Conservation (phyloP, 2,888 invertebrate species). For the Erebia aethiops region DNA sequence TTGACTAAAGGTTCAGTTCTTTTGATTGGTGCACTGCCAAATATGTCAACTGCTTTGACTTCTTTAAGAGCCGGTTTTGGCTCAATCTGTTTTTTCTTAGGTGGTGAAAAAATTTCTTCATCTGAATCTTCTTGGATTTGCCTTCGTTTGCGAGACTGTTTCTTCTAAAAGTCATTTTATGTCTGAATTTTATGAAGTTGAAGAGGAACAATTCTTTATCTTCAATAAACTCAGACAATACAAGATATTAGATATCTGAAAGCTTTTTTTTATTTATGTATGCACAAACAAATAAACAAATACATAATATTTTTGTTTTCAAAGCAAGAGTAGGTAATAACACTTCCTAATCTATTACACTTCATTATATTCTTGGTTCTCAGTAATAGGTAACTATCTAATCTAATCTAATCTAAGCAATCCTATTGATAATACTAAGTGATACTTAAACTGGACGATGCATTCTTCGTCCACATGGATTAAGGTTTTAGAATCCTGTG, state of each 20-base stretch:
- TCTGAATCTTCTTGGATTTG: constrained; percentile 68
- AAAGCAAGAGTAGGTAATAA: too few species aligned
- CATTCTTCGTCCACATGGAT: too few species aligned
- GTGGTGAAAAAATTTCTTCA: constrained; percentile 58
- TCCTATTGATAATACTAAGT: too few species aligned
- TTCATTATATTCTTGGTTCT: too few species aligned
- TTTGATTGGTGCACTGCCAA: constrained; percentile 84
- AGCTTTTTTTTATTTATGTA: neutral
- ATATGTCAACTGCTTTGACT: constrained; percentile 80
- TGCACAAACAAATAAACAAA: too few species aligned
- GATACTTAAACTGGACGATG: too few species aligned
- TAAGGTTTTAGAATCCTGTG: too few species aligned
- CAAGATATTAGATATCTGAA: neutral
- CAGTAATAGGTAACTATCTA: too few species aligned
- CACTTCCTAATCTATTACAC: too few species aligned
- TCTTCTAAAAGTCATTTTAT: constrained; percentile 53
- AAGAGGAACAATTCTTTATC: too few species aligned
- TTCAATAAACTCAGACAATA: neutral
- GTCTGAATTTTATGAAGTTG: neutral
- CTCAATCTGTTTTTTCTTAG: constrained; percentile 47
- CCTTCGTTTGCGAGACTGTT: constrained; percentile 58
- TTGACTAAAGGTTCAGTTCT: constrained; percentile 77
- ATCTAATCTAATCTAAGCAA: too few species aligned
- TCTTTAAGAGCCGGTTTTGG: constrained; percentile 57
- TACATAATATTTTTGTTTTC: too few species aligned